phyloP scores from a whole-genome alignment of 2,888 invertebrate genomes.

The Thelaira solivaga region DNA sequence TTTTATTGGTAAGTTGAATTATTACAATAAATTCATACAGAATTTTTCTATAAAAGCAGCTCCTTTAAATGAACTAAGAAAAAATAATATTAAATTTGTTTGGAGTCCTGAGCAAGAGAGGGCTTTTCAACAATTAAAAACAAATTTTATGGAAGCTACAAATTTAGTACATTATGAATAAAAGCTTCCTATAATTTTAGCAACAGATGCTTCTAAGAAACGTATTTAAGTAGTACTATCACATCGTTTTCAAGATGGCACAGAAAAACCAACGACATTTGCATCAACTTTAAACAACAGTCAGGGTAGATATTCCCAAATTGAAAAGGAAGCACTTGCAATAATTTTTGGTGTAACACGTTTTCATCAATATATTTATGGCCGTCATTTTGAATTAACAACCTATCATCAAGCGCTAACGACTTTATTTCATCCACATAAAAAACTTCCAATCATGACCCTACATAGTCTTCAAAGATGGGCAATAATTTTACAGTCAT shows the following conservation, averaged over 20 bases:
- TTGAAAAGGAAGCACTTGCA: constrained; percentile 59
- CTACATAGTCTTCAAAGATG: constrained; percentile 57
- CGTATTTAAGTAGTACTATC: constrained; percentile 48
- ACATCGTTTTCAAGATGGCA: constrained; percentile 31
- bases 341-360: constrained; percentile 54
- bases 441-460: constrained; percentile 51
- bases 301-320: constrained; percentile 54
- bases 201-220: constrained; percentile 45
- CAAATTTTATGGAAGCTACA: constrained; percentile 19
- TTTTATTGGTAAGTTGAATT: constrained; percentile 2
- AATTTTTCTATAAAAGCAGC: not conserved
- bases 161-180: constrained; percentile 57
- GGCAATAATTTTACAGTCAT: constrained; percentile 54
- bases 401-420: constrained; percentile 59
- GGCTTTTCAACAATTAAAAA: constrained; percentile 11
- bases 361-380: constrained; percentile 51
- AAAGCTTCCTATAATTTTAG: constrained; percentile 41
- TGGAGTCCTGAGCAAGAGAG: not conserved
- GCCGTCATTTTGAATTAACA: constrained; percentile 50
- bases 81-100: not conserved
- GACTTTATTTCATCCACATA: constrained; percentile 54
- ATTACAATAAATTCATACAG: constrained; percentile 2
- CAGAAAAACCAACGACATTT: constrained; percentile 45
- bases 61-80: constrained; percentile 13
- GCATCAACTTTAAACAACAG: constrained; percentile 6